Evolutionary conservation across 1,140 invertebrate genomes (phyloP), one percentile per base, ranked within the genome.

Genomic region (Drosophila cardini): DNA sequence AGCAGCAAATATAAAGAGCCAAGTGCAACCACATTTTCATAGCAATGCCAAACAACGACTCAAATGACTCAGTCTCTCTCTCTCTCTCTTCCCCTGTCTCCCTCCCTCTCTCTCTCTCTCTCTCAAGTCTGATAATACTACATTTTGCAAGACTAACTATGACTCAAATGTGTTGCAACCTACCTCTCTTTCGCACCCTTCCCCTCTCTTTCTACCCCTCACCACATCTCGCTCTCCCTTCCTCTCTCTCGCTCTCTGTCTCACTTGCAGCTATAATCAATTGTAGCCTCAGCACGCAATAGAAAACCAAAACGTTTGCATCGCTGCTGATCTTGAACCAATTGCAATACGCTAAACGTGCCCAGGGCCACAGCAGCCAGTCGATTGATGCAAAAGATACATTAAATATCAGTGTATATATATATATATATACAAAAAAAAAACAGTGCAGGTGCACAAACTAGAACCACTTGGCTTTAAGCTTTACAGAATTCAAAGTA

Each of bases 271-370:
- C 40, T 42, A 36, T 72, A 80, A 73, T 81, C 68, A 81, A 81
- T 81, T 82, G 79, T 63, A n/a, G 34, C 15, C 32, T 42, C 56
- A 32, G 18, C 30, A 45, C 26, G 8, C 45, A 40, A 50, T 30
- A 34, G 4, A 64, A 71, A 76, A 71, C 32, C 55, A 21, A 64
- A 80, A 53, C 62, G 62, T 62, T 32, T 56, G 45, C 56, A 56
- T 32, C 40, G 74, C 64, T 89, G 84, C 64, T 89, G 84, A 89
- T 89, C 84, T 89, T 89, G 84, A 89, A 89, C 84, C 80, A 89
- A 89, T 89, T 85, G 80, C 80, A 79, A 84, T 81, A 75, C 72
- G 80, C 80, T 84, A 82, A 82, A 82, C 50, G 77, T 16, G 74
- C 69, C 72, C 74, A 85, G 42, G 78, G 81, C 74, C 81, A 65